Conservation (phyloP, 2,113 vertebrate species). For the Vulpes ferrilata region DNA sequence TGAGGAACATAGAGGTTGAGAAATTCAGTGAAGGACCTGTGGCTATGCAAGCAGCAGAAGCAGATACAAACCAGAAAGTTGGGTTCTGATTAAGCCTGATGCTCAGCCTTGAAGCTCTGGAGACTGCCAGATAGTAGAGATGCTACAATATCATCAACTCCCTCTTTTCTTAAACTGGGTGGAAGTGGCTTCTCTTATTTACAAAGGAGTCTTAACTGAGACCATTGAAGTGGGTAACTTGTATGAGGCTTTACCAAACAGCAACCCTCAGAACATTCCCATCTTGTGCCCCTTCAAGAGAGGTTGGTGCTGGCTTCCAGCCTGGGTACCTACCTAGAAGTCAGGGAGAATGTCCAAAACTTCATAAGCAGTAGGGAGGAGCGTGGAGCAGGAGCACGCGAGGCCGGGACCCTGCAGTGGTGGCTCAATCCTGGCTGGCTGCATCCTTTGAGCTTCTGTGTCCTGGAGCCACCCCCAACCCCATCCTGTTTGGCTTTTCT, state of each 20-base stretch:
- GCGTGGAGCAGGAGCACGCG: accelerated
- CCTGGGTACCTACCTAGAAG: neutral
- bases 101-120: neutral
- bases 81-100: neutral
- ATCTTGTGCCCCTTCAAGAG: neutral
- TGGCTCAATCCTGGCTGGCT: neutral
- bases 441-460: neutral
- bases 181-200: neutral
- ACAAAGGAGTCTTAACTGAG: neutral
- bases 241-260: neutral
- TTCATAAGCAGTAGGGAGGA: neutral
- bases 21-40: neutral
- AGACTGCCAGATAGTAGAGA: neutral
- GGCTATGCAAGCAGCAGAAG: neutral
- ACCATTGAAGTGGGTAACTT: accelerated
- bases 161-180: neutral
- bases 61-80: neutral
- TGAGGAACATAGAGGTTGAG: neutral
- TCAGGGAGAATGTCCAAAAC: neutral
- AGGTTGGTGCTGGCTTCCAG: neutral
- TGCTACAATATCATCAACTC: too few species aligned
- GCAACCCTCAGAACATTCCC: neutral
- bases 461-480: neutral
- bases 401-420: neutral
- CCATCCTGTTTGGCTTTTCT: neutral